Conservation (phyloP, 2,113 vertebrate genomes). For the Oophaga pumilio region DNA sequence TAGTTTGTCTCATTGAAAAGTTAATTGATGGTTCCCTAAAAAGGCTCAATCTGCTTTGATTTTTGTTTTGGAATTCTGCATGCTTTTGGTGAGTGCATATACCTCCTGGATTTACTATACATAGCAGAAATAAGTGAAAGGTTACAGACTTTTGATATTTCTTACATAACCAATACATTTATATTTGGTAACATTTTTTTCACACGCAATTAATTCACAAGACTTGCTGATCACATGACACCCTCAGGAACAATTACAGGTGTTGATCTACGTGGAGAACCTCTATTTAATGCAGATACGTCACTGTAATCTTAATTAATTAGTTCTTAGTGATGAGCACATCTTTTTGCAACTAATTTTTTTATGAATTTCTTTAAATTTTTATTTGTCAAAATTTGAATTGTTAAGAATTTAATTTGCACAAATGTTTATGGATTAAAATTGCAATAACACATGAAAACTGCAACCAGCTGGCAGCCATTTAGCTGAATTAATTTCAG, state of each 20-base stretch:
- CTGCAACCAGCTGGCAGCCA: no score
- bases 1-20: not conserved
- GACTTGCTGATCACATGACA: not conserved
- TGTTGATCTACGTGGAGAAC: not conserved
- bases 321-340: not conserved
- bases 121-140: not conserved
- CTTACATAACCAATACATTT: not conserved
- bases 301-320: not conserved
- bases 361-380: no score
- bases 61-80: not conserved
- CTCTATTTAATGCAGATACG: not conserved
- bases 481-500: no score
- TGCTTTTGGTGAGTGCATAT: not conserved
- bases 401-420: no score
- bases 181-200: not conserved
- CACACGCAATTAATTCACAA: not conserved
- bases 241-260: not conserved
- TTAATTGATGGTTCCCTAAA: conserved; percentile 2
- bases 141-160: not conserved
- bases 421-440: no score
- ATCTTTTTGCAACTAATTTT: no score
- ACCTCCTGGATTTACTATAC: not conserved
- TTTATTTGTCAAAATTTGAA: no score
- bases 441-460: no score
- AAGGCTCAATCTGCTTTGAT: not conserved